phyloP scores from a whole-genome alignment of 2,113 vertebrate species.

The Larimichthys polyactis region DNA sequence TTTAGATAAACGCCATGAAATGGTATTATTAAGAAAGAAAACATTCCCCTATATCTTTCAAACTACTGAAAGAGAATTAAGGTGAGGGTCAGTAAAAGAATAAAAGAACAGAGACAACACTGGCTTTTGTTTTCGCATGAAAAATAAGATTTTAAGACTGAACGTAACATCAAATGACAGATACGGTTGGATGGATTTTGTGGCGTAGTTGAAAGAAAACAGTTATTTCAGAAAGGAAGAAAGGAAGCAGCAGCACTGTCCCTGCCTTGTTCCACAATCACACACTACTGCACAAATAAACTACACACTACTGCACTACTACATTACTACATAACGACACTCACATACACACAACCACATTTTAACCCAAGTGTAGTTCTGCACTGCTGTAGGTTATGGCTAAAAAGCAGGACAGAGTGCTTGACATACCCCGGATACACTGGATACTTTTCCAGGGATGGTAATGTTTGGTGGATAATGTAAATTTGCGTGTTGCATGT shows the following conservation, averaged over 20 bases:
- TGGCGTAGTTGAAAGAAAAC: slow-evolving; percentile 37
- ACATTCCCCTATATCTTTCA: background rate
- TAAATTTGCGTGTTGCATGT: slow-evolving; percentile 26
- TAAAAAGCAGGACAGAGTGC: slow-evolving; percentile 53
- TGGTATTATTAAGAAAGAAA: background rate
- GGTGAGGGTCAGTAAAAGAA: background rate
- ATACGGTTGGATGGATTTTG: slow-evolving; percentile 24
- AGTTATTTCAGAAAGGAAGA: slow-evolving; percentile 59
- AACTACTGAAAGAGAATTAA: background rate
- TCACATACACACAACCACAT: slow-evolving; percentile 56
- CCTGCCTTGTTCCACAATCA: slow-evolving; percentile 57
- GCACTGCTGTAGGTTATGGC: slow-evolving; percentile 45
- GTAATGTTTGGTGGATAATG: slow-evolving; percentile 4
- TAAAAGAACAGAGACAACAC: background rate
- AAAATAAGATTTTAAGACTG: slow-evolving; percentile 73
- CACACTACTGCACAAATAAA: slow-evolving; percentile 44
- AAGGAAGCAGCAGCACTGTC: slow-evolving; percentile 61
- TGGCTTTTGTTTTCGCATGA: background rate
- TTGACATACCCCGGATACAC: slow-evolving; percentile 25
- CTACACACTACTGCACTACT: slow-evolving; percentile 27
- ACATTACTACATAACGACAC: slow-evolving; percentile 37
- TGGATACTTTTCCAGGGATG: slow-evolving; percentile 31
- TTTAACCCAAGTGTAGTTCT: slow-evolving; percentile 31
- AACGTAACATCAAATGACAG: slow-evolving; percentile 42
- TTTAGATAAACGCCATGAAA: background rate